Evolutionary conservation across 2,797 vertebrate species (phyloP), one percentile per base, ranked within the genome.

Genomic region (Poeciliopsis infans): DNA sequence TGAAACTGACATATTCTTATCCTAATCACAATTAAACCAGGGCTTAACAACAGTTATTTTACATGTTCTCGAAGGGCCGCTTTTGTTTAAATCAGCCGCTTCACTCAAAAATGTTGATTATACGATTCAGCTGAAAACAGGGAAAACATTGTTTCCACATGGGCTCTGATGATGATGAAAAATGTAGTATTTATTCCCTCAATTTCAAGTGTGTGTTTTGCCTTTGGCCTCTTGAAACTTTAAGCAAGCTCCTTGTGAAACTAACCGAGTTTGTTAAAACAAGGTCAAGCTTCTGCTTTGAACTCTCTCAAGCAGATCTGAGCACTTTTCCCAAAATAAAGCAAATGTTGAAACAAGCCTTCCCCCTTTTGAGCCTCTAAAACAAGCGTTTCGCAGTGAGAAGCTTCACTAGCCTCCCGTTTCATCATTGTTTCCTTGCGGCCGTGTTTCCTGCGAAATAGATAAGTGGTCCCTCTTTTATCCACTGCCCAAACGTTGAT

Each of bases 401-500:
- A 72, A 69, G 66, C 83, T 77, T 45, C 0, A 0, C 74, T 46
- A 73, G 20, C 74, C 57, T 82, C 31, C 45, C 25, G 46, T 18
- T 2, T 57, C n/a, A 23, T 51, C 43, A 25, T 31, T 76, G 64
- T 72, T 16, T 78, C 47, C 82, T 76, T 66, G 73, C 45, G 81
- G 45, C 64, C 66, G 71, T 80, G 83, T 82, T 79, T 61, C 83
- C 47, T 76, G 57, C 59, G 41, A 47, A 12, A 1, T 28, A 83
- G 77, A 87, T 74, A 79, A 82, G 59, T 59, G 3, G 73, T 45
- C 23, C 39, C 20, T 69, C 39, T n/a, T 72, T 87, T 64, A 86
- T 88, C 70, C 75, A 74, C 66, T 76, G 86, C 85, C 85, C 82
- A 85, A 81, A 87, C 84, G 47, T 83, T 81, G 86, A 86, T 90